Evolutionary conservation across 1,140 invertebrate species (phyloP).

Genomic region (Aphelenchoides fujianensis): DNA sequence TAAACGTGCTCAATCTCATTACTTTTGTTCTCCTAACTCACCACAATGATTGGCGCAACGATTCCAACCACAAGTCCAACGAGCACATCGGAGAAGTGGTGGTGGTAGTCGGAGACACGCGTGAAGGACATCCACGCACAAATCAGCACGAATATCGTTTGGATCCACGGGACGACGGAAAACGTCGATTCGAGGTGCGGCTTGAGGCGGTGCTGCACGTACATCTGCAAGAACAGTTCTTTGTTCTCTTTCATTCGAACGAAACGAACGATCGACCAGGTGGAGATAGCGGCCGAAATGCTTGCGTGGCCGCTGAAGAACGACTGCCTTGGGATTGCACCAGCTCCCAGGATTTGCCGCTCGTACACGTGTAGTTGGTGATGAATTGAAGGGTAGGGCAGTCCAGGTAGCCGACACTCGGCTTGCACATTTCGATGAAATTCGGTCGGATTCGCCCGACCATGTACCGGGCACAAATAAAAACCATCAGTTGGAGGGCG

Average conservation of each 20-base stretch:
- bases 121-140: background rate
- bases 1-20: background rate
- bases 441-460: background rate
- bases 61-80: background rate
- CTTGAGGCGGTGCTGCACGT: constrained; percentile 4
- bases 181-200: background rate
- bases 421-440: background rate
- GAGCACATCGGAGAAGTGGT: background rate
- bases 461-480: background rate
- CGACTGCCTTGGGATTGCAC: background rate
- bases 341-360: background rate
- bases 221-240: background rate
- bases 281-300: background rate
- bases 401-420: background rate
- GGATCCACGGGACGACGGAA: constrained; percentile 1
- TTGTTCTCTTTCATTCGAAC: background rate
- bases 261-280: background rate
- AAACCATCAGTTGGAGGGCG: background rate
- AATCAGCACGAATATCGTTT: background rate
- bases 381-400: background rate
- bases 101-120: background rate
- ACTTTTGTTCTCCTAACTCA: background rate
- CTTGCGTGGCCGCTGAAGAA: background rate
- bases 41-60: background rate
- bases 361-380: constrained; percentile 1